Evolutionary conservation across 1,140 invertebrate species (phyloP).

Genomic region (Nilaparvata lugens): DNA sequence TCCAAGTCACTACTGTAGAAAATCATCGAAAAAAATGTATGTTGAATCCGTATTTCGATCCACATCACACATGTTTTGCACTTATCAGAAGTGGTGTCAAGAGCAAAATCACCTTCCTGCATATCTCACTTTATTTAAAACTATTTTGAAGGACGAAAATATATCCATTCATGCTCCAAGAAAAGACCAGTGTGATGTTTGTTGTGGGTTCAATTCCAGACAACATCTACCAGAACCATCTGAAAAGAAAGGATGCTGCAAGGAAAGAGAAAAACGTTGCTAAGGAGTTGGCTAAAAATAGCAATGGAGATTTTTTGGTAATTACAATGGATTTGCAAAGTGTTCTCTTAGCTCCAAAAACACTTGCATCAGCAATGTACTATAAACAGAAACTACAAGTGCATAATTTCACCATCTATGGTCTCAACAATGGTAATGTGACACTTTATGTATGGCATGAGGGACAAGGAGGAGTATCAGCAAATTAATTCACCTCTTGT

Average conservation of each 20-base stretch:
- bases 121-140: constrained; percentile 2
- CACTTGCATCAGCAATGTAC: constrained; percentile 34
- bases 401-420: constrained; percentile 37
- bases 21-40: constrained; percentile 8
- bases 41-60: constrained; percentile 6
- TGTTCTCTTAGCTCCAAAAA: constrained; percentile 32
- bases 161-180: constrained; percentile 20
- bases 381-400: constrained; percentile 37
- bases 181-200: constrained; percentile 29
- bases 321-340: constrained; percentile 34
- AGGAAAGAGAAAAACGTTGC: constrained; percentile 19
- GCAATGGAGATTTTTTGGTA: constrained; percentile 20
- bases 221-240: constrained; percentile 23
- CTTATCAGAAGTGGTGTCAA: neutral
- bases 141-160: constrained; percentile 21
- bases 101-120: neutral
- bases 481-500: constrained; percentile 34
- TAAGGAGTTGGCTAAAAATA: constrained; percentile 23
- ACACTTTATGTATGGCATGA: constrained; percentile 30
- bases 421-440: constrained; percentile 24
- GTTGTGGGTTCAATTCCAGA: constrained; percentile 14
- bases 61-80: constrained; percentile 1
- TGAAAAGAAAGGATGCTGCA: constrained; percentile 20
- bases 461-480: constrained; percentile 32
- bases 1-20: constrained; percentile 15